These are phyloP conservation scores for Oscheius sp. DNA, from an alignment of 1,140 invertebrate species.

Conservation along the genomic window DNA sequence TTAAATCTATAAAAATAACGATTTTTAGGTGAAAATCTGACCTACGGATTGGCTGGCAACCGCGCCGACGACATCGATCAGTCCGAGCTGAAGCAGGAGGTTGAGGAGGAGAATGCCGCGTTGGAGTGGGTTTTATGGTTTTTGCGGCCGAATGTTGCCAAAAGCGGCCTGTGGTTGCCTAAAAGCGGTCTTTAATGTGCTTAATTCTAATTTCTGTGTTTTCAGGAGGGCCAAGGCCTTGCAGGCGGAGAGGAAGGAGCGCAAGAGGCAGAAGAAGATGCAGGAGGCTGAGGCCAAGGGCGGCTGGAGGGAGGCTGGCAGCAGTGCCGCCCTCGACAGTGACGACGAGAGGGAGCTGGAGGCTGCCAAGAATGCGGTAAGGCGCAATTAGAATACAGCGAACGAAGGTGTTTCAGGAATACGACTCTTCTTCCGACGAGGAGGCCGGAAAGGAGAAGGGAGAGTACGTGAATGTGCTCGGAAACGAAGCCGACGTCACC, in stretches of 20 bases:
- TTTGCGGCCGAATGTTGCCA: background rate
- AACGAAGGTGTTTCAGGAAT: no score
- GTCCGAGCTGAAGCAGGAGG: slow-evolving; percentile 62
- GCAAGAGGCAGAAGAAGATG: slow-evolving; percentile 13
- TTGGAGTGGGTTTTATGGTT: slow-evolving; percentile 53
- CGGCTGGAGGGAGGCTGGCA: slow-evolving; percentile 24
- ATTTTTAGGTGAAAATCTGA: slow-evolving; percentile 78
- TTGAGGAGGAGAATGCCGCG: slow-evolving; percentile 71
- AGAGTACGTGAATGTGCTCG: slow-evolving; percentile 67
- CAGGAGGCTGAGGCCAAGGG: slow-evolving; percentile 6
- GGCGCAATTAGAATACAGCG: no score
- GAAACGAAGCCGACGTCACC: slow-evolving; percentile 90
- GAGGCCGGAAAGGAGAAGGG: slow-evolving; percentile 28
- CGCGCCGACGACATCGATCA: slow-evolving; percentile 50
- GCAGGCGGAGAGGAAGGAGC: slow-evolving; percentile 19
- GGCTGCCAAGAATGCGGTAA: background rate
- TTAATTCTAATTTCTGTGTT: background rate
- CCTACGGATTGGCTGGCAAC: slow-evolving; percentile 71
- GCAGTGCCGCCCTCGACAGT: slow-evolving; percentile 11
- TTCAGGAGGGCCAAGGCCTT: slow-evolving; percentile 24
- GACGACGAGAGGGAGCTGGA: slow-evolving; percentile 15
- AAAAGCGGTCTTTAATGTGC: background rate
- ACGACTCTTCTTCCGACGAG: background rate
- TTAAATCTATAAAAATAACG: background rate
- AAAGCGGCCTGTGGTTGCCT: no score